Base-by-base conservation (phyloP, 2,797 vertebrate species). In the Syngnathus rostellatus region DNA sequence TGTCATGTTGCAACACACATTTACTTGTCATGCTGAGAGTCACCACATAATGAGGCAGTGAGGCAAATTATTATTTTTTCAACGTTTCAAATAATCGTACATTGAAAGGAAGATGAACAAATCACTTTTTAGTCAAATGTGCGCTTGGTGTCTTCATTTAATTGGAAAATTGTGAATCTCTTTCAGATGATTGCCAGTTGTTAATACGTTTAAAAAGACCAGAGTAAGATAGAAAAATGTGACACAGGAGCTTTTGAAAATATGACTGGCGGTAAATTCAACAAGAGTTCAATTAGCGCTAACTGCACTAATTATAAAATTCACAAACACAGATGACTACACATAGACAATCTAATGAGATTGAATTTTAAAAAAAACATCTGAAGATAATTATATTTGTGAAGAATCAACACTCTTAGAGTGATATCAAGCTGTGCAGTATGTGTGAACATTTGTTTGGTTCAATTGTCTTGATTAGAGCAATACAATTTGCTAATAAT, bases 1-100 rank as follows among this genome's bases (percentile, higher is more conserved):
- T 85, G 80, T 86, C 83, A 85, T 72, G 81, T 80, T 76, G 61
- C 68, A 83, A 78, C 63, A 72, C 68, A 84, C 74, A 81, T 85
- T 88, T 81, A 77, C 73, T 72, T 69, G 31, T 87, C 78, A 77
- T 43, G 66, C 83, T 80, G 73, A 71, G 68, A 82, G 82, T 86
- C 74, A 40, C 64, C 93, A 11, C 90, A 86, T 81, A 89, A 89
- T 76, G 84, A 92, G 89, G 90, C 87, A 87, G 70, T 83, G 81
- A 87, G 82, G 85, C 86, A 88, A 90, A 92, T 89, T 79, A 88
- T 88, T 89, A 45, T 43, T 62, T 62, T 43, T 62, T 62, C 81
- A 55, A 81, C 77, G 71, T 78, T 80, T 84, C 69, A 72, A 71
- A 74, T 79, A 80, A 76, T 45, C 72, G 59, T 39, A 19, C 17